These are phyloP conservation scores for Rhopalosiphum padi DNA, from an alignment of 1,140 invertebrate genomes.

Conservation along the genomic window DNA sequence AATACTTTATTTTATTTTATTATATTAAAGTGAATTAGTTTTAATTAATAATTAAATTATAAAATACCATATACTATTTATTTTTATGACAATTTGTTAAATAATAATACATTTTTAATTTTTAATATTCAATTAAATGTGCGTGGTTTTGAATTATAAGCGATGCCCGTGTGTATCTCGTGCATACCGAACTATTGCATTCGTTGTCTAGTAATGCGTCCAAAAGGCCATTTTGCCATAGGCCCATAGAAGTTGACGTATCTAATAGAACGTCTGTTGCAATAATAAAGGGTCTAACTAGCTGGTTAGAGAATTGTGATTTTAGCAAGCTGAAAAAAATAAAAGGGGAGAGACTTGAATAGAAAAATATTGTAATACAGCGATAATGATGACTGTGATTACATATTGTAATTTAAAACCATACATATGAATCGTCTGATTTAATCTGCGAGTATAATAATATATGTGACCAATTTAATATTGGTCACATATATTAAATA, in stretches of 20 bases:
- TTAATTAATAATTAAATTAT: no score
- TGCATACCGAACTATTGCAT: neutral
- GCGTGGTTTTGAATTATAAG: no score
- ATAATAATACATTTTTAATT: no score
- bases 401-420: no score
- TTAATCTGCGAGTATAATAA: neutral
- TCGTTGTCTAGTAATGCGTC: neutral
- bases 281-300: neutral
- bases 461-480: neutral
- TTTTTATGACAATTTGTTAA: no score
- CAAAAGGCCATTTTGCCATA: neutral
- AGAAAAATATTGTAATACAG: neutral
- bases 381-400: neutral
- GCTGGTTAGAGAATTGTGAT: neutral
- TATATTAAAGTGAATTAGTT: no score
- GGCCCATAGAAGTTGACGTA: neutral
- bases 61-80: no score
- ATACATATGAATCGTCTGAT: neutral
- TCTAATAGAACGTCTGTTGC: neutral
- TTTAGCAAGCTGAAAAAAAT: neutral
- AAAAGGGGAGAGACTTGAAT: neutral
- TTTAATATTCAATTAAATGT: no score
- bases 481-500: neutral
- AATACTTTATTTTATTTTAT: no score
- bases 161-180: no score